Evolutionary conservation across 2,888 invertebrate genomes (phyloP).

Genomic region (Tetropium fuscum): DNA sequence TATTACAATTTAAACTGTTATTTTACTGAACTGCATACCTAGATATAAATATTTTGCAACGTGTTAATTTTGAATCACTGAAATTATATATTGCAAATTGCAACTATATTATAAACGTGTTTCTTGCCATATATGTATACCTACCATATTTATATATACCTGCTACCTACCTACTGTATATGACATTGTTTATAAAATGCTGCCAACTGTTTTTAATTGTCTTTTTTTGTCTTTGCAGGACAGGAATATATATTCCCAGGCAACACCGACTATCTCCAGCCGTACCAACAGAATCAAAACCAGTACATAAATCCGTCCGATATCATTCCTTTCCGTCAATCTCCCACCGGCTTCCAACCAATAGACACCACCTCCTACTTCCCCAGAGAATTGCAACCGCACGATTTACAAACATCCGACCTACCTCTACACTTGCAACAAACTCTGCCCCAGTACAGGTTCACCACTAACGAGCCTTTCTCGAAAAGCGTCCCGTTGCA

Average conservation of each 20-base stretch:
- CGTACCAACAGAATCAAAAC: slow-evolving; percentile 53
- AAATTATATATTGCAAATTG: too few species aligned
- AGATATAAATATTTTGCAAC: too few species aligned
- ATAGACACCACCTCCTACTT: slow-evolving; percentile 29
- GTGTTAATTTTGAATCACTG: too few species aligned
- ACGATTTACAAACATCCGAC: slow-evolving; percentile 64
- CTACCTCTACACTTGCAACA: slow-evolving; percentile 62
- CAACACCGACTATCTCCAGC: slow-evolving; percentile 54
- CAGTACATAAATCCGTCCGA: slow-evolving; percentile 46
- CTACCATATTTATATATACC: background rate
- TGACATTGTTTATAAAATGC: too few species aligned
- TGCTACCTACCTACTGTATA: too few species aligned
- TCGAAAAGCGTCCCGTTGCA: background rate
- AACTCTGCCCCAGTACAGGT: slow-evolving; percentile 63
- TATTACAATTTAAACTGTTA: too few species aligned
- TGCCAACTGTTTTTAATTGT: too few species aligned
- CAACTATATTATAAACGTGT: too few species aligned
- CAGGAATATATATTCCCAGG: slow-evolving; percentile 62
- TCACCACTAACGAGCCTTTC: slow-evolving; percentile 62
- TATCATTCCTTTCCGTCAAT: slow-evolving; percentile 56
- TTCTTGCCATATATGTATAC: too few species aligned
- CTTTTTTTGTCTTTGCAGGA: slow-evolving; percentile 61
- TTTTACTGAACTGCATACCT: too few species aligned
- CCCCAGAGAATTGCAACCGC: slow-evolving; percentile 52
- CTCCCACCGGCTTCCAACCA: slow-evolving; percentile 45